These are phyloP conservation scores for Entosphenus tridentatus DNA, from an alignment of 2,113 vertebrate genomes.

Conservation along the genomic window DNA sequence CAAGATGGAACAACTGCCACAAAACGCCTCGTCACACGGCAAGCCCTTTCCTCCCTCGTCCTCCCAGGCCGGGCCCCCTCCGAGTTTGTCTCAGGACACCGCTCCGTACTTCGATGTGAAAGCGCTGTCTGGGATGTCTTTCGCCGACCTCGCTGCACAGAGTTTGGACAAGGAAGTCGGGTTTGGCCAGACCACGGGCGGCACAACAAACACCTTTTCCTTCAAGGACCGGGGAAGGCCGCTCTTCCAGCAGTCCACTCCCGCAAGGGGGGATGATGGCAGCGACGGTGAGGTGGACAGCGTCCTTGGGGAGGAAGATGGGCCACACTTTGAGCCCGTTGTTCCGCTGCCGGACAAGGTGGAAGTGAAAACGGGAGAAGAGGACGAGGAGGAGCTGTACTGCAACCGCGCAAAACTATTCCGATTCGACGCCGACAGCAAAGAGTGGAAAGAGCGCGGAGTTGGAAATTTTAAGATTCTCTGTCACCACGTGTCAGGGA, in stretches of 20 bases:
- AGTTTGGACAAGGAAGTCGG: constrained; percentile 19
- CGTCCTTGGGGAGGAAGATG: constrained; percentile 69
- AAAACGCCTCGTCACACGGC: neutral
- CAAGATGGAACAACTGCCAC: neutral
- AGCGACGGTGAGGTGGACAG: constrained; percentile 42
- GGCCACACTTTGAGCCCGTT: constrained; percentile 92
- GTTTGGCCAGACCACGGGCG: constrained; percentile 30
- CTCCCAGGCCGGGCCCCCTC: too few relatives aligned
- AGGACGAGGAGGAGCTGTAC: constrained; percentile 87
- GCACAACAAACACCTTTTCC: too few relatives aligned
- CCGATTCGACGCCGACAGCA: constrained; percentile 60
- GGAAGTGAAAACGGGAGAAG: constrained; percentile 86
- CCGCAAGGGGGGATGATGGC: constrained; percentile 17
- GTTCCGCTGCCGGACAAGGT: constrained; percentile 89
- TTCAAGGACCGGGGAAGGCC: constrained; percentile 29
- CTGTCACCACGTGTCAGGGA: constrained; percentile 60
- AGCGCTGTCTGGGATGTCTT: constrained; percentile 21
- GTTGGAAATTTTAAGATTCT: constrained; percentile 79
- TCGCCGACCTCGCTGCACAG: constrained; percentile 24
- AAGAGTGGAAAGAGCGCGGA: constrained; percentile 93
- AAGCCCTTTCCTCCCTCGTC: neutral
- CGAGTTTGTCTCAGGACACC: too few relatives aligned
- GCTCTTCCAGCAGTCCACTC: constrained; percentile 14
- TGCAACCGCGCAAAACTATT: constrained; percentile 80
- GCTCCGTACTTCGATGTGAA: too few relatives aligned